phyloP scores from a whole-genome alignment of 2,797 vertebrate genomes.

The Acanthis flammea region DNA sequence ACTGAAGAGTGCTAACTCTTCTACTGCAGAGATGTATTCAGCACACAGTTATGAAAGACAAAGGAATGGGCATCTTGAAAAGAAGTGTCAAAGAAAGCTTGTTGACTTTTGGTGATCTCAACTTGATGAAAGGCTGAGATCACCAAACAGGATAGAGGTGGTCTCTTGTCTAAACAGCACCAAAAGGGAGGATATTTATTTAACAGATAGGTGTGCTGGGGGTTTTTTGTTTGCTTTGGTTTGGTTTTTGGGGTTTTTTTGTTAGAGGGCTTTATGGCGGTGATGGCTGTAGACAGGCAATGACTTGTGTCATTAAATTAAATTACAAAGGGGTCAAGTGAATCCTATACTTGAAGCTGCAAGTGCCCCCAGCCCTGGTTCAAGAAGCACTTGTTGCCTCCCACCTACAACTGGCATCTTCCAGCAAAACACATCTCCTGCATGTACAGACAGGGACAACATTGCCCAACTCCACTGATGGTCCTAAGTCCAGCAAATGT shows the following conservation, averaged over 20 bases:
- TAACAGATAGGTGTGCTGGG: not conserved
- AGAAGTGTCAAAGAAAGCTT: not conserved
- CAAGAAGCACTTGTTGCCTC: not conserved
- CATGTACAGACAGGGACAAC: not conserved
- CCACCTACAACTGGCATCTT: not conserved
- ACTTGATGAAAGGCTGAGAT: not conserved
- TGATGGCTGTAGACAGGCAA: not conserved
- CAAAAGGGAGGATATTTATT: not conserved
- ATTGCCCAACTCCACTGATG: not conserved
- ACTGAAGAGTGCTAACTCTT: not conserved
- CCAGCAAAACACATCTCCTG: not conserved
- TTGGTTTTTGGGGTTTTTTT: no score
- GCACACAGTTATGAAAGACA: not conserved
- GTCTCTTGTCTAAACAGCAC: not conserved
- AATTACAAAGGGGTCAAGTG: not conserved
- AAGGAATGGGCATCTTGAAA: not conserved
- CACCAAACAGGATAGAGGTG: accelerated
- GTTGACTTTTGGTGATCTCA: not conserved
- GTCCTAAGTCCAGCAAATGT: not conserved
- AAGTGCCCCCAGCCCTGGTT: not conserved
- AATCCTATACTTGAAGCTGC: not conserved
- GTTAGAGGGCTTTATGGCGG: not conserved
- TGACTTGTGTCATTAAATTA: accelerated
- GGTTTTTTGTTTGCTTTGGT: not conserved
- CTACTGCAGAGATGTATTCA: not conserved